Evolutionary conservation across 2,797 vertebrate genomes (phyloP).

Genomic region (Lacerta viridis): DNA sequence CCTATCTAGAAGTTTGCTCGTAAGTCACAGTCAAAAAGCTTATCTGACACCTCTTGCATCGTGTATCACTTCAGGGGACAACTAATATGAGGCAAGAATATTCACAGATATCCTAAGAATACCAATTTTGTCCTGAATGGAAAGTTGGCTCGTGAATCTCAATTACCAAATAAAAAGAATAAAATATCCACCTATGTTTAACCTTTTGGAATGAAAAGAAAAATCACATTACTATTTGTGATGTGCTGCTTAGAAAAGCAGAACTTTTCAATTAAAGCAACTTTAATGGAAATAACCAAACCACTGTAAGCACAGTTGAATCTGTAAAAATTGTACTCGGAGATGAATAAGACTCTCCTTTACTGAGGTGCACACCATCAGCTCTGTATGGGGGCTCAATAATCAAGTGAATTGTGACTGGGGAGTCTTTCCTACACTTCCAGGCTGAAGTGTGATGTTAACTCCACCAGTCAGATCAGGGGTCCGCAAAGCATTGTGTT

Average conservation of each 20-base stretch:
- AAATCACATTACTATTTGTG: constrained; percentile 58
- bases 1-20: constrained; percentile 54
- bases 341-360: not conserved
- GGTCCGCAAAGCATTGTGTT: no score
- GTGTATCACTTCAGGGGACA: constrained; percentile 65
- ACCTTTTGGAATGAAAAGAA: constrained; percentile 67
- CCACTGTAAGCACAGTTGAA: constrained; percentile 30
- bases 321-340: not conserved
- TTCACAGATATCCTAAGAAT: constrained; percentile 62
- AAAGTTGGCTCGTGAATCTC: constrained; percentile 66
- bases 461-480: no score
- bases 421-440: no score
- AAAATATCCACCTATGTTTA: constrained; percentile 69
- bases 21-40: constrained; percentile 68
- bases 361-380: no score
- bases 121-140: constrained; percentile 72
- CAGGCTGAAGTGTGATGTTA: no score
- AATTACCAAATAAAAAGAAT: constrained; percentile 68
- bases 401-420: no score
- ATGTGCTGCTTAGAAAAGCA: constrained; percentile 62
- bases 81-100: constrained; percentile 62
- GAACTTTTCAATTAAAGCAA: constrained; percentile 54
- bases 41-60: constrained; percentile 52
- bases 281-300: constrained; percentile 44
- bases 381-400: no score